phyloP scores from a whole-genome alignment of 2,797 vertebrate species.

The Pithecia hirsuta region DNA sequence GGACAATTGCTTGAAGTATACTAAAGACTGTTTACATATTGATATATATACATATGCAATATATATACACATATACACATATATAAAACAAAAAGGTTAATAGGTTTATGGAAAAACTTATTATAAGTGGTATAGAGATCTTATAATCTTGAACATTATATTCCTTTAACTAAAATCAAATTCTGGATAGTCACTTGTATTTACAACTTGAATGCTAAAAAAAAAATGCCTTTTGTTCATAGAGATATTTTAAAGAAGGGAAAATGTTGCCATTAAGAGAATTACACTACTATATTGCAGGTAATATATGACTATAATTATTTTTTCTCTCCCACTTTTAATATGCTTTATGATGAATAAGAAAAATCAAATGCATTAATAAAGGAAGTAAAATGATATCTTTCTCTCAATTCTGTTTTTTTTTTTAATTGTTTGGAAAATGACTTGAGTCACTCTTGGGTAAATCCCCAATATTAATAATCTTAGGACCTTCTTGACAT shows the following conservation, averaged over 20 bases:
- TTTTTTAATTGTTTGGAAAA: constrained; percentile 57
- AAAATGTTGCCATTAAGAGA: background rate
- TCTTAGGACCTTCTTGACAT: background rate
- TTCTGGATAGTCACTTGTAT: background rate
- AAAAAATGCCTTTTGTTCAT: background rate
- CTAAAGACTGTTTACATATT: background rate
- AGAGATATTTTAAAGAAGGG: background rate
- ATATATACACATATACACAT: background rate
- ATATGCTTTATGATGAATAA: constrained; percentile 30
- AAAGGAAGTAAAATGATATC: background rate
- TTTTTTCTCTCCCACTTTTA: constrained; percentile 37
- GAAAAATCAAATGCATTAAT: background rate
- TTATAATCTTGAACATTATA: constrained; percentile 37
- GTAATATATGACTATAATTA: background rate
- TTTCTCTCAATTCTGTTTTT: background rate
- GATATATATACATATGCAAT: background rate
- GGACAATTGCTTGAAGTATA: constrained; percentile 23
- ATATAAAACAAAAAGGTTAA: background rate
- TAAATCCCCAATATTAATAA: constrained; percentile 22
- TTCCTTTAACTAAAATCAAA: constrained; percentile 29
- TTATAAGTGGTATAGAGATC: background rate
- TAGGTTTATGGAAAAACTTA: background rate
- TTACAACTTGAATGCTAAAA: constrained; percentile 47
- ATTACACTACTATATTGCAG: background rate
- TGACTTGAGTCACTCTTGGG: constrained; percentile 31